Evolutionary conservation across 2,888 invertebrate genomes (phyloP).

Genomic region (Ormyrus pomaceus): DNA sequence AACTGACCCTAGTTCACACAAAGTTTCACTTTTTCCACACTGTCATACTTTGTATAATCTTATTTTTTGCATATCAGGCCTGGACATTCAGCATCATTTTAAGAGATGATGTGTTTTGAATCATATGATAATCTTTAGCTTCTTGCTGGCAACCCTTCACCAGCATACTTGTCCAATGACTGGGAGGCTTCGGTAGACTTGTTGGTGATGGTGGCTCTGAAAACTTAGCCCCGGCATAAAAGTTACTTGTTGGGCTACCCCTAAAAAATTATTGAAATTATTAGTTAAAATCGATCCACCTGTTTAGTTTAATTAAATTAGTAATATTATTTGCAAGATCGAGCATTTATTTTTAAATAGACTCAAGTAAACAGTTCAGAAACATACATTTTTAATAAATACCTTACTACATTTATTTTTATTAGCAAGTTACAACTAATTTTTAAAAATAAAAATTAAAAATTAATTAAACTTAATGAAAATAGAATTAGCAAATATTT

Average conservation of each 20-base stretch:
- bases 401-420: too few species aligned
- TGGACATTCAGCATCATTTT: conserved; percentile 72
- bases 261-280: conserved; percentile 41
- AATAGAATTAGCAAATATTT: too few species aligned
- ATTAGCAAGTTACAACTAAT: too few species aligned
- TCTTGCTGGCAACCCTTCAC: conserved; percentile 61
- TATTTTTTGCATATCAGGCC: conserved; percentile 67
- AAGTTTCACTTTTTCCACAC: conserved; percentile 42
- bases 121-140: conserved; percentile 29
- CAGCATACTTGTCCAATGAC: conserved; percentile 80
- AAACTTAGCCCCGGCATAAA: conserved; percentile 86
- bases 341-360: too few species aligned
- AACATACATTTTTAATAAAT: background rate
- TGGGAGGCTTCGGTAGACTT: conserved; percentile 87
- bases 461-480: too few species aligned
- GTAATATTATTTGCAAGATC: too few species aligned
- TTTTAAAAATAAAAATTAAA: too few species aligned
- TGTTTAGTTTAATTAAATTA: too few species aligned
- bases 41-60: background rate
- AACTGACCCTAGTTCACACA: conserved; percentile 43
- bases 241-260: conserved; percentile 71
- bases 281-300: background rate
- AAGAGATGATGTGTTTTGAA: conserved; percentile 49
- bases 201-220: conserved; percentile 88
- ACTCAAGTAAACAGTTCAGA: too few species aligned